phyloP scores from a whole-genome alignment of 1,140 invertebrate genomes.

The Cyclina sinensis region DNA sequence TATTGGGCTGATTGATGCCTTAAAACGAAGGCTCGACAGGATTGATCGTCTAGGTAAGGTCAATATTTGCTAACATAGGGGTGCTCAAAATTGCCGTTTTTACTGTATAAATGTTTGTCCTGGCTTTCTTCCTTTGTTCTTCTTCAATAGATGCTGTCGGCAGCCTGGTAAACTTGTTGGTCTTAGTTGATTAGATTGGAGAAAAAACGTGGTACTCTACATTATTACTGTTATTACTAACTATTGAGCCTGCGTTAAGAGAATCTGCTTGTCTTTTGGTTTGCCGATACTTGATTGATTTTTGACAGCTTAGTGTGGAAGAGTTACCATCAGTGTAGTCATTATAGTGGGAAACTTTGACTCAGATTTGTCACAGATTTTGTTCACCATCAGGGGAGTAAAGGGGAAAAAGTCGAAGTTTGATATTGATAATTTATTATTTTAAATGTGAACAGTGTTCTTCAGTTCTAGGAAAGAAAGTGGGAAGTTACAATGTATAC shows the following conservation, averaged over 20 bases:
- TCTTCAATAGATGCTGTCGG: neutral
- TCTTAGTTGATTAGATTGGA: conserved; percentile 27
- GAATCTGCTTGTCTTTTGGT: neutral
- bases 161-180: neutral
- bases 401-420: too few relatives aligned
- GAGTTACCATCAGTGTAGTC: neutral
- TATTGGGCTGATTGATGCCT: too few relatives aligned
- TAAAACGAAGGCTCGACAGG: too few relatives aligned
- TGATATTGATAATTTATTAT: too few relatives aligned
- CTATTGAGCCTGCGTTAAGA: conserved; percentile 12
- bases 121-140: neutral
- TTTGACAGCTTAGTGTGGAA: conserved; percentile 34
- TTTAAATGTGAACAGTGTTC: neutral
- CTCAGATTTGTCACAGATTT: neutral
- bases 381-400: too few relatives aligned
- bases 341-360: neutral
- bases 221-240: conserved; percentile 18
- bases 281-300: conserved; percentile 39
- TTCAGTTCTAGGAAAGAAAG: neutral
- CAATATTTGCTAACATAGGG: conserved; percentile 5
- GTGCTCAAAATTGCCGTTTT: conserved; percentile 6
- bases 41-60: conserved; percentile 3
- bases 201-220: neutral
- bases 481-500: neutral
- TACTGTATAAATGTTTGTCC: conserved; percentile 2